phyloP scores from a whole-genome alignment of 1,140 invertebrate species.

The Acarapis woodi region DNA sequence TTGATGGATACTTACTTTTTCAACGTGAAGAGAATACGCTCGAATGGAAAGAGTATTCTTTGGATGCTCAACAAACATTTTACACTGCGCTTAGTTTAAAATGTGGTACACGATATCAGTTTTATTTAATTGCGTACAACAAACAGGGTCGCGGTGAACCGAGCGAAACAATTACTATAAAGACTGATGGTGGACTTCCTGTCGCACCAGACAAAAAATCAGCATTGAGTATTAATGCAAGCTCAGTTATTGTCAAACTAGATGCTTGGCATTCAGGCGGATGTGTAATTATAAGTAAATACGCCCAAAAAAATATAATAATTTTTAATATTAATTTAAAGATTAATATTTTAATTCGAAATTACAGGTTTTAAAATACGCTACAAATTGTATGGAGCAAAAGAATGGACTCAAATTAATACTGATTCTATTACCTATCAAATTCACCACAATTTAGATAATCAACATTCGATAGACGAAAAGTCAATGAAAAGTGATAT shows the following conservation, averaged over 20 bases:
- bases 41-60: slow-evolving; percentile 27
- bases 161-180: slow-evolving; percentile 16
- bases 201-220: slow-evolving; percentile 13
- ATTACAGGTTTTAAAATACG: background rate
- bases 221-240: slow-evolving; percentile 29
- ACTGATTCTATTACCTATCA: no score
- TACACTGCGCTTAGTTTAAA: slow-evolving; percentile 36
- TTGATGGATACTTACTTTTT: slow-evolving; percentile 2
- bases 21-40: background rate
- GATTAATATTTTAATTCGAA: background rate
- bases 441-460: no score
- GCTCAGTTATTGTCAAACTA: slow-evolving; percentile 34
- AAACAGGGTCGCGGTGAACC: slow-evolving; percentile 16
- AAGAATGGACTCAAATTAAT: no score
- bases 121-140: slow-evolving; percentile 20
- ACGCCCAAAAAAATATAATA: background rate
- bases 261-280: slow-evolving; percentile 47
- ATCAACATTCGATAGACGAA: no score
- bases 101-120: slow-evolving; percentile 34
- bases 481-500: no score
- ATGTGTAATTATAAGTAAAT: slow-evolving; percentile 28
- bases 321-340: background rate
- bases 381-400: background rate
- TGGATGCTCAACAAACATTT: slow-evolving; percentile 31
- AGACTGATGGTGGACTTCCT: slow-evolving; percentile 17